Evolutionary conservation across 2,797 vertebrate species (phyloP), one percentile per base, ranked within the genome.

Genomic region (Pitangus sulphuratus): DNA sequence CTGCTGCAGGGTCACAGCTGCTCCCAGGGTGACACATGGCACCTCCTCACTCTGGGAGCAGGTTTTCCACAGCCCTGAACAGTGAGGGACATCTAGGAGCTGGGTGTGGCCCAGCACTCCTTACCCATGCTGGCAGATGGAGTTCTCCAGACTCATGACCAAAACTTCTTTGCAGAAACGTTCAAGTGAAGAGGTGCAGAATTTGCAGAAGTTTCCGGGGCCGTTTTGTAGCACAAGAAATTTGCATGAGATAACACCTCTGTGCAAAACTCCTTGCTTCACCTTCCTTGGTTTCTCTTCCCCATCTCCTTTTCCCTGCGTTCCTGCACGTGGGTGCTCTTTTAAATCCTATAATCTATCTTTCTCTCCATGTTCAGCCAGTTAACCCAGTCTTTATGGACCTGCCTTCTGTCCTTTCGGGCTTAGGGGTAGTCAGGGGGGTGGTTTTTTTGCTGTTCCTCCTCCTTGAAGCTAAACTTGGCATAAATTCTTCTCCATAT

Each of bases 61-160:
- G 58, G n/a, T 8, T 10, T 47, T 64, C 65, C 48, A 48, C 50
- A 77, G 80, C 20, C 47, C 47, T 66, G 60, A 9, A 9, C 31
- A 28, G 44, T 4, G 81, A 60, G 30, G 12, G 48, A 30, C 44
- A 77, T 45, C 87, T 50, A 14, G 20, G 39, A 51, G 62, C 53
- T 88, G 70, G 28, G 39, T 48, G 13, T 0, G 0, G 64, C 78
- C 62, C 70, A 71, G 74, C 9, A 15, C 57, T 71, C 0, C 0
- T 37, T 79, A 65, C 87, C 54, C 60, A 58, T 2, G 1, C 28
- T 72, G 62, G 85, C 70, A 90, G 64, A 35, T 40, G 21, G 50
- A 68, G 28, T 24, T 71, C 51, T 85, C 31, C 82, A 44, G 66
- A 22, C 51, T 84, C 66, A 37, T 4, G 6, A 31, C 62, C 84